A percentile compares a stretch with the other conserved stretches of the same genome.
Conservation (phyloP, 2,797 vertebrate species). For the Anableps anableps region DNA sequence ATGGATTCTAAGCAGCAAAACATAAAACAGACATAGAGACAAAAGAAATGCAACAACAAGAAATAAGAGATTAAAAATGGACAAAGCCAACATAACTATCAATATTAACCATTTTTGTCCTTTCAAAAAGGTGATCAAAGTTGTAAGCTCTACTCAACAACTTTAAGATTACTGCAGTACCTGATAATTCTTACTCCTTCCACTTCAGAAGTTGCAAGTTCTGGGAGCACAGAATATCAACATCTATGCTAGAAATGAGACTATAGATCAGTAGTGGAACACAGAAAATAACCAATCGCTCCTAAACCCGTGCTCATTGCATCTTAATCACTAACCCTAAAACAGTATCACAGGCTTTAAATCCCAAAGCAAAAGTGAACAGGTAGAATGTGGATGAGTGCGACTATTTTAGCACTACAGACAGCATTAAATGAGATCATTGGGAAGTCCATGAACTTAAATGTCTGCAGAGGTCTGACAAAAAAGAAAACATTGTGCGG, state of each 20-base stretch:
- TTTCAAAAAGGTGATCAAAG: background rate
- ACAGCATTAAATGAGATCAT: constrained; percentile 38
- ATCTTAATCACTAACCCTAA: background rate
- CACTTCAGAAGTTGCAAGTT: constrained; percentile 4
- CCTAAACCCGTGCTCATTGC: background rate
- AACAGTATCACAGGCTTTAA: background rate
- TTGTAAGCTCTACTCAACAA: constrained; percentile 4
- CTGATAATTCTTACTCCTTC: background rate
- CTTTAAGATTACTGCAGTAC: constrained; percentile 2
- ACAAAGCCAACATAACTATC: background rate
- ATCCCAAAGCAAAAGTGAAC: background rate
- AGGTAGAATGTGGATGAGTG: background rate
- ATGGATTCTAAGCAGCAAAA: constrained; percentile 59
- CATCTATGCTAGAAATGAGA: background rate
- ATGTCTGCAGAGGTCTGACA: constrained; percentile 6
- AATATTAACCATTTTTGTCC: background rate
- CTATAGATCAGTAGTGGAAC: background rate
- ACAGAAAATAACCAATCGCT: background rate
- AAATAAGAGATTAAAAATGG: background rate
- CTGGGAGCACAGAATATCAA: background rate
- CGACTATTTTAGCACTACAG: constrained; percentile 65
- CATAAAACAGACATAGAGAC: constrained; percentile 17
- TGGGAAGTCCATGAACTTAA: background rate
- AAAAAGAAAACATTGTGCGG: constrained; percentile 1
- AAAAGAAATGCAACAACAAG: constrained; percentile 3